Evolutionary conservation across 2,888 invertebrate genomes (phyloP).

Genomic region (Alentia gelatinosa): DNA sequence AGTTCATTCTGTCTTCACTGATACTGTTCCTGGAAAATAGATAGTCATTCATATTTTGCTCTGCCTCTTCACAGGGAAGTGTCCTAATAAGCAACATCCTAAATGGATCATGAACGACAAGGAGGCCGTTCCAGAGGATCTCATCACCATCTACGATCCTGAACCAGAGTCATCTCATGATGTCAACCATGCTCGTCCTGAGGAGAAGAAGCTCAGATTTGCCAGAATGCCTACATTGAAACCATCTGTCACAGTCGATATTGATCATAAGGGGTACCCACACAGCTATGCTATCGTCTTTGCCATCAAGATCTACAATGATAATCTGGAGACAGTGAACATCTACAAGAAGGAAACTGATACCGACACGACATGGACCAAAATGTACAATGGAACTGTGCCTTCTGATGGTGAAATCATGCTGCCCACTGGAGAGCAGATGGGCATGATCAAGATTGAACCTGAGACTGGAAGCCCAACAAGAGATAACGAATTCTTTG

Average conservation of each 20-base stretch:
- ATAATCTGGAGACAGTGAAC: not conserved
- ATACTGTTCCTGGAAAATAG: too few species aligned
- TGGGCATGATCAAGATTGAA: not conserved
- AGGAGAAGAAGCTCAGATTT: not conserved
- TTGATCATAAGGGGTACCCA: not conserved
- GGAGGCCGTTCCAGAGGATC: not conserved
- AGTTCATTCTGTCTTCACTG: too few species aligned
- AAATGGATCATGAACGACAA: not conserved
- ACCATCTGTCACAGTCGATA: not conserved
- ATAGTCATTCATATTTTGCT: too few species aligned
- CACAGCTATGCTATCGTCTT: not conserved
- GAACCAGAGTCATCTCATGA: not conserved
- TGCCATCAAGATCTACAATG: constrained; percentile 1
- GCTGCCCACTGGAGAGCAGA: not conserved
- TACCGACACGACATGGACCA: not conserved
- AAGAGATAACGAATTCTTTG: not conserved
- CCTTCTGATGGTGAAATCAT: not conserved
- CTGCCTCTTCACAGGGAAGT: not conserved
- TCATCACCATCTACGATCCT: not conserved
- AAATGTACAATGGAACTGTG: not conserved
- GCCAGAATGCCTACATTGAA: not conserved
- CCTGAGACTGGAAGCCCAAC: not conserved
- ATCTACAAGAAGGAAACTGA: not conserved
- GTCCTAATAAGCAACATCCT: not conserved
- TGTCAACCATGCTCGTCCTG: not conserved